phyloP scores from a whole-genome alignment of 2,113 vertebrate genomes.

The Ia io region DNA sequence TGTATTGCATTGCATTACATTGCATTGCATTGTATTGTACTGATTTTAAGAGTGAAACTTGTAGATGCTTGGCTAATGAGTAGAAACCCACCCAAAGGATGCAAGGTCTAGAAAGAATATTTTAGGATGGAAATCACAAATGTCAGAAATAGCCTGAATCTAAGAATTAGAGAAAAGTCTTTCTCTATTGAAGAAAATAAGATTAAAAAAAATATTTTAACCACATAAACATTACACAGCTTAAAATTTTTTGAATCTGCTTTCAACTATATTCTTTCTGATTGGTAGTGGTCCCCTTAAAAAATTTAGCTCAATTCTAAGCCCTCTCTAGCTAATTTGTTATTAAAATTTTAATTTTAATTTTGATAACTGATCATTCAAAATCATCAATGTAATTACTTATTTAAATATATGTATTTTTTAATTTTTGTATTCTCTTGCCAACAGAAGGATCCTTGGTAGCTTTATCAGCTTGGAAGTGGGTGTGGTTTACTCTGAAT shows the following conservation, averaged over 20 bases:
- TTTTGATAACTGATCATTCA: not conserved
- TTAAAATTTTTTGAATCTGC: not conserved
- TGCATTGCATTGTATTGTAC: not conserved
- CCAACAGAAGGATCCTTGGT: not conserved
- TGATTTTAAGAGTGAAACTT: not conserved
- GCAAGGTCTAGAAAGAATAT: not conserved
- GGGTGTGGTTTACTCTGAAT: not conserved
- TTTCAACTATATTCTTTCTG: not conserved
- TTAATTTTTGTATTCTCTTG: not conserved
- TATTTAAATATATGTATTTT: not conserved
- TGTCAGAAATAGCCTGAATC: not conserved
- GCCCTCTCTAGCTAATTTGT: not conserved
- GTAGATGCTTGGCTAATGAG: not conserved
- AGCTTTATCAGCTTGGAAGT: not conserved
- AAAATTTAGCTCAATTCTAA: not conserved
- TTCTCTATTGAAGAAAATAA: not conserved
- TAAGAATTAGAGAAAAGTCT: not conserved
- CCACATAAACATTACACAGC: not conserved
- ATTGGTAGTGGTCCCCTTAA: not conserved
- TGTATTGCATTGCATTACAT: not conserved
- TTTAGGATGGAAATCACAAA: not conserved
- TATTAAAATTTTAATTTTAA: not conserved
- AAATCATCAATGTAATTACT: not conserved
- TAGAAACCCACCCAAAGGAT: not conserved
- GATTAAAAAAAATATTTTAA: not conserved